Percentiles rank a stretch among this genome's conserved stretches.
Evolutionary conservation across 2,888 invertebrate species (phyloP).

Genomic region (Rhodophaea formosa): DNA sequence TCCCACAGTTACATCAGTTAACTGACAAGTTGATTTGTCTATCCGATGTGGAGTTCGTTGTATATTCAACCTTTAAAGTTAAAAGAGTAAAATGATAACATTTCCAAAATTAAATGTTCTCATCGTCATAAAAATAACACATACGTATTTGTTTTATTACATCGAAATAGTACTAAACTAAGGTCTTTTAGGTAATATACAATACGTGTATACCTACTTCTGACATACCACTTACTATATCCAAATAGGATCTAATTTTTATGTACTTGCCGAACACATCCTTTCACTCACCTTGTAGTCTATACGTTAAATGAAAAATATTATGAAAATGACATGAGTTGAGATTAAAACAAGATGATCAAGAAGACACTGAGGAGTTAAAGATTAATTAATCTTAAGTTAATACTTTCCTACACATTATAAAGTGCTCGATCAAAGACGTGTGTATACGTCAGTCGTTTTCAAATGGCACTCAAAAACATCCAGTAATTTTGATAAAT

Average conservation of each 20-base stretch:
- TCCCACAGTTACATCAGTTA: no score
- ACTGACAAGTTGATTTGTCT: no score
- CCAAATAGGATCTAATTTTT: not conserved
- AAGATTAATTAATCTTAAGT: not conserved
- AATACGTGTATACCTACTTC: no score
- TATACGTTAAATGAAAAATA: not conserved
- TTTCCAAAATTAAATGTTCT: no score
- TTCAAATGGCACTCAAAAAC: slow-evolving; percentile 28
- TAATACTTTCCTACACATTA: not conserved
- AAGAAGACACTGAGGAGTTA: not conserved
- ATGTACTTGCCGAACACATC: not conserved
- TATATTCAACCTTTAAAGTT: no score
- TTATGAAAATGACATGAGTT: not conserved
- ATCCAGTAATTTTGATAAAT: slow-evolving; percentile 37
- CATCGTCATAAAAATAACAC: no score
- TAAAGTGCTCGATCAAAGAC: slow-evolving; percentile 32
- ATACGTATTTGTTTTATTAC: no score
- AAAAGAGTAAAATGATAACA: no score
- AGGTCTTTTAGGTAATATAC: no score
- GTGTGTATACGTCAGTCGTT: slow-evolving; percentile 22
- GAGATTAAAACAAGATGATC: not conserved
- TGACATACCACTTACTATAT: not conserved
- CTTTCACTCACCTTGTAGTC: not conserved
- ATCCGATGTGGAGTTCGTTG: no score
- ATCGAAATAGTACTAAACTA: no score